phyloP scores from a whole-genome alignment of 2,797 vertebrate genomes.

The Naso thynnoides region DNA sequence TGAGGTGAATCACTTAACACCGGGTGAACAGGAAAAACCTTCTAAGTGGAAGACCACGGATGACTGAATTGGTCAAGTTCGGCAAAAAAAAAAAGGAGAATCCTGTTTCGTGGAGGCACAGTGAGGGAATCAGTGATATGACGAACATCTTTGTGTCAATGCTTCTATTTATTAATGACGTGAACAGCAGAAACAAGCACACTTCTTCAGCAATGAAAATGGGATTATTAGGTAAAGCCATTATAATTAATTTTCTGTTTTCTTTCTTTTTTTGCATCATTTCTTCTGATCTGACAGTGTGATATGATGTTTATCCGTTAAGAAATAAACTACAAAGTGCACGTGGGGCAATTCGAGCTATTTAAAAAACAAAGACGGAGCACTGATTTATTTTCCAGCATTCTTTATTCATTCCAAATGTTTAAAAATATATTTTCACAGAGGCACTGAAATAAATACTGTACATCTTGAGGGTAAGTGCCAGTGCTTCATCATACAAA shows the following conservation, averaged over 20 bases:
- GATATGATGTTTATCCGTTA: neutral
- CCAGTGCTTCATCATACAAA: constrained; percentile 41
- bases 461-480: constrained; percentile 40
- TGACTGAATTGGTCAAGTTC: neutral
- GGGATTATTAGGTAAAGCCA: neutral
- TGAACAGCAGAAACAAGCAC: constrained; percentile 10
- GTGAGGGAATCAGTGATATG: too few species aligned
- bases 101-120: neutral
- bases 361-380: neutral
- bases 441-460: constrained; percentile 70
- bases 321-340: too few species aligned
- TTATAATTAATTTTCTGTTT: neutral
- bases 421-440: constrained; percentile 75
- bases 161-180: constrained; percentile 24
- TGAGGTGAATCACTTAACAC: constrained; percentile 5
- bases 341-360: neutral
- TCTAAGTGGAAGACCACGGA: neutral
- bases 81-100: neutral
- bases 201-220: neutral
- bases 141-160: constrained; percentile 6
- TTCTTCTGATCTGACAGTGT: neutral
- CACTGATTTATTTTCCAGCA: constrained; percentile 39
- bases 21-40: constrained; percentile 2
- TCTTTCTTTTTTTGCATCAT: too few species aligned
- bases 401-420: constrained; percentile 77